Base-by-base conservation (phyloP, 1,140 invertebrate species). In the Lutraria rhynchaena region DNA sequence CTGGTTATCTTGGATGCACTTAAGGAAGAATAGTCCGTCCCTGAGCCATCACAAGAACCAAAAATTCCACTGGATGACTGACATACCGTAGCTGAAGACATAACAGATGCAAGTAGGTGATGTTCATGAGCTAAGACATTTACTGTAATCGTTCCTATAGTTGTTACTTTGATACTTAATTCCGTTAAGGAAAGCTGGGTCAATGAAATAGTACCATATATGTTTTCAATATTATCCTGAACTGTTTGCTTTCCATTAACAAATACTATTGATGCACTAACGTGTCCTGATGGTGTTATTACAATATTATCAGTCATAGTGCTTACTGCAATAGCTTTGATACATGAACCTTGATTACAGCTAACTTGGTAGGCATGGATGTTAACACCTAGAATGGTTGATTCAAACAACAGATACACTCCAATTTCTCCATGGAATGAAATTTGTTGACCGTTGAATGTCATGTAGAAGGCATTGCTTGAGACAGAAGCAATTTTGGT, bases 401-500 rank as follows among this genome's bases (percentile, higher is more conserved):
- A 73, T 58, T 53, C 53, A 31, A 85, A 81, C 22, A 85, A 15
- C 11, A 70, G 24, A 67, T 83, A 85, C 13, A 73, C 82, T 44
- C 87, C 87, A 15, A 74, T 77, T 24, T 61, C 31, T 33, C 76
- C 76, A 27, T 29, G 41, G 37, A 87, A 73, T 17, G 55, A 65
- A 37, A 84, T 83, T 29, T 76, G 61, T 33, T 77, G 69, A 13
- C 85, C 82, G 55, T 77, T 51, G 31, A 86, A 87, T 49, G 85
- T 85, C 41, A 83, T 70, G 35, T 76, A 82, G 5, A 70, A 63
- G 15, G 58, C 85, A 19, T 75, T 84, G 60, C 70, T 74, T 33
- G 82, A 83, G 7, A 83, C 78, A 44, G 71, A 27, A 11, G 81
- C 85, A 24, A 84, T 49, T 49, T 78, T 24, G 41, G 24, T 63